Percentiles rank a stretch among this genome's conserved stretches.
Evolutionary conservation across 1,140 invertebrate species (phyloP).

Genomic region (Ostrea denselamellosa): DNA sequence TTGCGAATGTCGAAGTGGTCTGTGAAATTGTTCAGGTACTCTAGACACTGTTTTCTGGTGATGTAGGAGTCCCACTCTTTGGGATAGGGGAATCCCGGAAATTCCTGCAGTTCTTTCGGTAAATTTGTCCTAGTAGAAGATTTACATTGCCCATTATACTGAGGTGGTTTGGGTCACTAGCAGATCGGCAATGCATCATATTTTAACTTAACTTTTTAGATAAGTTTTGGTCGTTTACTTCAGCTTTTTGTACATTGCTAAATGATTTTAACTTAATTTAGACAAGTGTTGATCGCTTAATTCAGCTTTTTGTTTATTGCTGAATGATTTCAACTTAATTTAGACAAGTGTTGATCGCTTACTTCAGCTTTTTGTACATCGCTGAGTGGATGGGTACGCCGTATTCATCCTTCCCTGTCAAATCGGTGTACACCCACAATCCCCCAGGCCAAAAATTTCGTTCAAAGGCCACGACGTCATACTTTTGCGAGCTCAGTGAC

Average conservation of each 20-base stretch:
- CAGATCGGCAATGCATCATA: not conserved
- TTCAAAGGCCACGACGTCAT: conserved; percentile 83
- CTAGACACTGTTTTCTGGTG: conserved; percentile 86
- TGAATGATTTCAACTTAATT: not conserved
- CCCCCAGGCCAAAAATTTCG: conserved; percentile 88
- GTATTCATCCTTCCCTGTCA: conserved; percentile 83
- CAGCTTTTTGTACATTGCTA: not conserved
- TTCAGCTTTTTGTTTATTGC: not conserved
- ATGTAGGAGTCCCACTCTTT: conserved; percentile 86
- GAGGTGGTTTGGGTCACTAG: not conserved
- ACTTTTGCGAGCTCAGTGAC: conserved; percentile 52
- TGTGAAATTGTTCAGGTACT: conserved; percentile 89
- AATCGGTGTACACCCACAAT: conserved; percentile 84
- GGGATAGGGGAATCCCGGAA: conserved; percentile 86
- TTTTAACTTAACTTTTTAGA: not conserved
- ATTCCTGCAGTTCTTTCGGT: conserved; percentile 93
- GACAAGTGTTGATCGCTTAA: no score
- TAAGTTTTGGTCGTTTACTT: not conserved
- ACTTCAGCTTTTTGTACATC: conserved; percentile 91
- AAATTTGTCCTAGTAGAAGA: conserved; percentile 87
- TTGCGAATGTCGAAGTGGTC: conserved; percentile 85
- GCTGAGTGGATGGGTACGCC: conserved; percentile 90
- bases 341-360: conserved; percentile 58
- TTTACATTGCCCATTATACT: not conserved
- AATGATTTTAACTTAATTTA: no score